A percentile compares a stretch with the other conserved stretches of the same genome.
Conservation (phyloP, 2,888 invertebrate genomes). For the Hypomecis atomaria region DNA sequence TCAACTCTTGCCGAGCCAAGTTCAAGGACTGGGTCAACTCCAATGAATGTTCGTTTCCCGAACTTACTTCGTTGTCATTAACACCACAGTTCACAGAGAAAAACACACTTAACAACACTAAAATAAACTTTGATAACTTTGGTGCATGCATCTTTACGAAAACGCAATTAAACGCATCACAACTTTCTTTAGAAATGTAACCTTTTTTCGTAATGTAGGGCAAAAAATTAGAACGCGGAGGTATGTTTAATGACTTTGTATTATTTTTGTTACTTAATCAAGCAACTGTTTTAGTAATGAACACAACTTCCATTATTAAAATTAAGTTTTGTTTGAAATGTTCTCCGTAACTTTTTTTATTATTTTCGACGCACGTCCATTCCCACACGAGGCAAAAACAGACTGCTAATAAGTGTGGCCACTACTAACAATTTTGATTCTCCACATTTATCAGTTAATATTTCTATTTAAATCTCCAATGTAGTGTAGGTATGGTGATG, state of each 20-base stretch:
- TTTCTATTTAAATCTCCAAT: too few relatives aligned
- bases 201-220: slow-evolving; percentile 64
- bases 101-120: slow-evolving; percentile 61
- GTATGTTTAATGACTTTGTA: neutral
- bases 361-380: neutral
- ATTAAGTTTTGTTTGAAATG: neutral
- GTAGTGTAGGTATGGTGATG: too few relatives aligned
- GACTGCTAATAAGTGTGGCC: neutral
- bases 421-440: too few relatives aligned
- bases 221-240: slow-evolving; percentile 45
- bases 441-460: too few relatives aligned
- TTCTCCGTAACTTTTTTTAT: slow-evolving; percentile 8
- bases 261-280: too few relatives aligned
- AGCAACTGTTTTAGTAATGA: slow-evolving; percentile 38
- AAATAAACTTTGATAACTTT: slow-evolving; percentile 52
- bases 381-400: neutral
- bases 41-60: slow-evolving; percentile 72
- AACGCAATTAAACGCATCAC: slow-evolving; percentile 46
- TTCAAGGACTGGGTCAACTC: slow-evolving; percentile 87
- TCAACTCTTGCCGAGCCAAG: slow-evolving; percentile 85
- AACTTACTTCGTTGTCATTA: slow-evolving; percentile 59
- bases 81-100: slow-evolving; percentile 63
- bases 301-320: slow-evolving; percentile 22
- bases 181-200: slow-evolving; percentile 71
- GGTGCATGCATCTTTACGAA: slow-evolving; percentile 64